These are phyloP conservation scores for Ateles fusciceps DNA, from an alignment of 2,797 vertebrate species.

Conservation along the genomic window DNA sequence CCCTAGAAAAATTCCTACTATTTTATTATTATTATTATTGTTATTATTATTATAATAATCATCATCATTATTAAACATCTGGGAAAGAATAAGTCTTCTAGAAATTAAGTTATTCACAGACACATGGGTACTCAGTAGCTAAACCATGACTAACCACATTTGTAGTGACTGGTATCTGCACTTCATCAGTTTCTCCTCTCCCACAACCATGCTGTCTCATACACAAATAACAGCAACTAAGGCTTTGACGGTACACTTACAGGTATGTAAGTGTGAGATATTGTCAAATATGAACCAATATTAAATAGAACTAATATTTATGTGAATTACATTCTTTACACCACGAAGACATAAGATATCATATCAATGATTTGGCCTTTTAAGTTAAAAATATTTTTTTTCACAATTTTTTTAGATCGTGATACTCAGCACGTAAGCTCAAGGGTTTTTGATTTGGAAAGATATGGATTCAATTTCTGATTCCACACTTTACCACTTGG, in stretches of 20 bases:
- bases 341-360: not conserved
- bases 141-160: not conserved
- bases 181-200: fast-evolving
- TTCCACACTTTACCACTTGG: not conserved
- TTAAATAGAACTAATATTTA: not conserved
- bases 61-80: not conserved
- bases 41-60: not conserved
- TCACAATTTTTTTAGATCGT: not conserved
- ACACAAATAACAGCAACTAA: not conserved
- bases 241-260: not conserved
- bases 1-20: not conserved
- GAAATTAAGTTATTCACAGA: not conserved
- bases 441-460: not conserved
- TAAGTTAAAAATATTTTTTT: not conserved
- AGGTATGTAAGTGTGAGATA: not conserved
- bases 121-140: not conserved
- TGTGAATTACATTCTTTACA: not conserved
- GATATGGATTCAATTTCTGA: not conserved
- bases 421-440: not conserved
- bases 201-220: not conserved
- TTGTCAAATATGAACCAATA: not conserved
- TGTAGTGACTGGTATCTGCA: not conserved
- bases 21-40: not conserved
- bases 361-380: not conserved
- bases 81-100: not conserved